Conservation (phyloP, 2,888 invertebrate genomes). For the Entomobrya multifasciata region DNA sequence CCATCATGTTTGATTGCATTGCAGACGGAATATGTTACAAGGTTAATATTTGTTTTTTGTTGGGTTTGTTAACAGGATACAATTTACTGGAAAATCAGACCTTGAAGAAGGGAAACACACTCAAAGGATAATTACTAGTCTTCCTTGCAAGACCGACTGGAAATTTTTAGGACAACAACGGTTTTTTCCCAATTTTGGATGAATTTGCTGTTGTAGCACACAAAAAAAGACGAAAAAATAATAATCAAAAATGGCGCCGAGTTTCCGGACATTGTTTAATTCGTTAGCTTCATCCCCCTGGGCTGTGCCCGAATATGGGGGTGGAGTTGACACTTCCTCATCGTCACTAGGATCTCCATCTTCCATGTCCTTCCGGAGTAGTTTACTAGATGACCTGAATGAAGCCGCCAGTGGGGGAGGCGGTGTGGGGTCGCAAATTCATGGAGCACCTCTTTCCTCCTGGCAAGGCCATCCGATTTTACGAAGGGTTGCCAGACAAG, state of each 20-base stretch:
- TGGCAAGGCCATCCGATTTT: conserved; percentile 59
- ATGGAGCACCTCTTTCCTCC: conserved; percentile 22
- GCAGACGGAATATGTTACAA: too few species aligned
- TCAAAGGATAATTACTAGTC: too few species aligned
- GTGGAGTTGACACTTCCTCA: conserved; percentile 16
- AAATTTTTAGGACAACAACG: too few species aligned
- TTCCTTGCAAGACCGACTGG: too few species aligned
- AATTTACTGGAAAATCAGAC: not conserved
- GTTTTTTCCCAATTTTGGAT: conserved; percentile 10
- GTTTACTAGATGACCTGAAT: conserved; percentile 69
- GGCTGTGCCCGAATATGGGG: not conserved
- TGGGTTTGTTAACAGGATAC: not conserved
- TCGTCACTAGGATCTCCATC: conserved; percentile 47
- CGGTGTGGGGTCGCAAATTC: conserved; percentile 35
- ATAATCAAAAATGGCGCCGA: conserved; percentile 37
- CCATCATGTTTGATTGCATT: too few species aligned
- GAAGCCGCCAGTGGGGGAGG: conserved; percentile 25
- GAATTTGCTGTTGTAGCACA: conserved; percentile 47
- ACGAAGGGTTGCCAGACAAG: conserved; percentile 53
- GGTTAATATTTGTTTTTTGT: too few species aligned
- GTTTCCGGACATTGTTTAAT: conserved; percentile 53
- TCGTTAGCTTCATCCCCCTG: conserved; percentile 32
- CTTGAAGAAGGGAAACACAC: too few species aligned
- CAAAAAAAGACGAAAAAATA: conserved; percentile 58
- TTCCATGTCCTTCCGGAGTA: conserved; percentile 71